A percentile compares a stretch with the other conserved stretches of the same genome.
Conservation (phyloP, 1,140 invertebrate genomes). For the Spodoptera litura region DNA sequence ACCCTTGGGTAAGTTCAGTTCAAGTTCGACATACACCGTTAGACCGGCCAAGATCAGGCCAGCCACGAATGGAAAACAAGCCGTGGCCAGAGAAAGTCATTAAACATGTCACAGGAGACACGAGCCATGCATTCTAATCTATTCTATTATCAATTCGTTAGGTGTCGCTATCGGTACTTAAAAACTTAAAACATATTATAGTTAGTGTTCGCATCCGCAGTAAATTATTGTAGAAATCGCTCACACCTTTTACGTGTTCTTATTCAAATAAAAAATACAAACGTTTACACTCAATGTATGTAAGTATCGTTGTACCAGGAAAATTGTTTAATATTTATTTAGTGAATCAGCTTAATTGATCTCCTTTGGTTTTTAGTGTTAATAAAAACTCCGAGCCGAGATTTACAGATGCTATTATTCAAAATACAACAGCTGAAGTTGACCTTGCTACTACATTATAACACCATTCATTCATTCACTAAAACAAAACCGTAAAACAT, state of each 20-base stretch:
- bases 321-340: slow-evolving; percentile 20
- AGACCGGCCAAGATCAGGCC: slow-evolving; percentile 60
- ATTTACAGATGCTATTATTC: neutral
- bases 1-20: slow-evolving; percentile 42
- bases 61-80: slow-evolving; percentile 68
- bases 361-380: neutral
- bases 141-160: slow-evolving; percentile 45
- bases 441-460: neutral
- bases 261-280: slow-evolving; percentile 2
- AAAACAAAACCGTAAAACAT: slow-evolving; percentile 3
- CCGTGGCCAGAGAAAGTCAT: slow-evolving; percentile 78
- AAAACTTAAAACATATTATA: slow-evolving; percentile 29
- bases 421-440: slow-evolving; percentile 2
- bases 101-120: slow-evolving; percentile 70
- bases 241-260: neutral
- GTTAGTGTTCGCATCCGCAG: slow-evolving; percentile 18
- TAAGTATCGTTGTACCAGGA: neutral
- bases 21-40: slow-evolving; percentile 53
- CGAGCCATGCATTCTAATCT: slow-evolving; percentile 71
- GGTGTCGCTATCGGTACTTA: slow-evolving; percentile 29
- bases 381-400: neutral
- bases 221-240: slow-evolving; percentile 47
- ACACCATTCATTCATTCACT: neutral
- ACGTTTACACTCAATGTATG: slow-evolving; percentile 1
- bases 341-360: neutral